Evolutionary conservation across 2,113 vertebrate species (phyloP).

Genomic region (Speoplatyrhinus poulsoni): DNA sequence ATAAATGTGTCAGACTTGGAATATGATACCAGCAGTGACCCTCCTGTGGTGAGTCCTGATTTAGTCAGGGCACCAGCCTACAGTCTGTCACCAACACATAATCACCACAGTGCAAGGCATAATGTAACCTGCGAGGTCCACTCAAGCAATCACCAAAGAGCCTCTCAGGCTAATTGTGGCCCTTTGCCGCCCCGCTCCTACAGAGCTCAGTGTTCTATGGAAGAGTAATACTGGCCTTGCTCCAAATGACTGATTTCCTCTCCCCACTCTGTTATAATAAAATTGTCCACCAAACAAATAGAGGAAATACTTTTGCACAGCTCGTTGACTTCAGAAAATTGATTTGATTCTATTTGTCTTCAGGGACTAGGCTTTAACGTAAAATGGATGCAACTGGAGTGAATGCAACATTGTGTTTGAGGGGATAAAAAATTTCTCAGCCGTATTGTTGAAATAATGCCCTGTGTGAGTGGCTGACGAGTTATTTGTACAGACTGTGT

Average conservation of each 20-base stretch:
- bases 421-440: conserved; percentile 24
- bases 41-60: conserved; percentile 28
- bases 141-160: conserved; percentile 60
- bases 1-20: conserved; percentile 22
- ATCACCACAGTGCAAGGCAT: conserved; percentile 13
- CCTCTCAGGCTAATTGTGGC: conserved; percentile 55
- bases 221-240: conserved; percentile 27
- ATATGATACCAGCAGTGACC: conserved; percentile 11
- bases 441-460: conserved; percentile 7
- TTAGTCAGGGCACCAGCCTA: conserved; percentile 61
- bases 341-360: conserved; percentile 64
- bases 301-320: conserved; percentile 44
- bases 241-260: conserved; percentile 50
- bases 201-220: conserved; percentile 51
- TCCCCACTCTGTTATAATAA: conserved; percentile 41
- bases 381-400: conserved; percentile 38
- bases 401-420: conserved; percentile 38
- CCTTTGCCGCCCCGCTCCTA: conserved; percentile 40
- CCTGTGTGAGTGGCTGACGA: neutral
- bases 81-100: conserved; percentile 36
- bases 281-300: conserved; percentile 48
- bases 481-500: conserved; percentile 4
- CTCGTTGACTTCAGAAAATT: conserved; percentile 59
- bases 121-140: conserved; percentile 27
- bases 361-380: conserved; percentile 45